Evolutionary conservation across 2,888 invertebrate genomes (phyloP).

Genomic region (Nephrotoma flavescens): DNA sequence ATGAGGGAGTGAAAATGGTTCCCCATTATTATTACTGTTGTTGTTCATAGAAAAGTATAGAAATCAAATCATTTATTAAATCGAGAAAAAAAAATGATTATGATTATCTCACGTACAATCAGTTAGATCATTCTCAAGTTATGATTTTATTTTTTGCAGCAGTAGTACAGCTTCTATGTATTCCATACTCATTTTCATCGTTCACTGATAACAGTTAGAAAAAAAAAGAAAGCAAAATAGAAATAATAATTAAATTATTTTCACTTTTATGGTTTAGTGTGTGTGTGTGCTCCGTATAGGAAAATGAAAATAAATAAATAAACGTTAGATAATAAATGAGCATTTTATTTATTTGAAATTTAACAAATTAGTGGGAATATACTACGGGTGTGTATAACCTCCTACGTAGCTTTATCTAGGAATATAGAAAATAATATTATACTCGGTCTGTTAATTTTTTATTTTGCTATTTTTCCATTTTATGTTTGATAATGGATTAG

Average conservation of each 20-base stretch:
- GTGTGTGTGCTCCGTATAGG: neutral
- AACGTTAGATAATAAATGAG: neutral
- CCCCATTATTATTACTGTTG: neutral
- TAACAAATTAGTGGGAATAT: neutral
- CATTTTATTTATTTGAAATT: neutral
- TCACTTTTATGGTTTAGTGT: neutral
- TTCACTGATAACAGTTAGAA: neutral
- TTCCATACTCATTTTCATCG: neutral
- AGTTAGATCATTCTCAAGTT: neutral
- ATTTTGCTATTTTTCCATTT: neutral
- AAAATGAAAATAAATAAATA: neutral
- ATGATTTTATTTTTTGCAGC: neutral
- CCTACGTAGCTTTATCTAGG: neutral
- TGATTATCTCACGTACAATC: neutral
- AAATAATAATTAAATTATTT: neutral
- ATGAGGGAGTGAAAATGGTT: neutral
- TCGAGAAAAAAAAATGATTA: neutral
- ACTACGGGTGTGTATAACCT: neutral
- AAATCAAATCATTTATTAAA: neutral
- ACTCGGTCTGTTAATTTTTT: neutral
- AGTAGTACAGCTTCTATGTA: neutral
- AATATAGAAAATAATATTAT: neutral
- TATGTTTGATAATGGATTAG: neutral
- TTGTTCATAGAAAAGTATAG: neutral
- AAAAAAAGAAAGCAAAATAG: neutral